These are phyloP conservation scores for Hydrozoanthus gracilis DNA, from an alignment of 92 coral and sea anemone genomes.

Conservation along the genomic window DNA sequence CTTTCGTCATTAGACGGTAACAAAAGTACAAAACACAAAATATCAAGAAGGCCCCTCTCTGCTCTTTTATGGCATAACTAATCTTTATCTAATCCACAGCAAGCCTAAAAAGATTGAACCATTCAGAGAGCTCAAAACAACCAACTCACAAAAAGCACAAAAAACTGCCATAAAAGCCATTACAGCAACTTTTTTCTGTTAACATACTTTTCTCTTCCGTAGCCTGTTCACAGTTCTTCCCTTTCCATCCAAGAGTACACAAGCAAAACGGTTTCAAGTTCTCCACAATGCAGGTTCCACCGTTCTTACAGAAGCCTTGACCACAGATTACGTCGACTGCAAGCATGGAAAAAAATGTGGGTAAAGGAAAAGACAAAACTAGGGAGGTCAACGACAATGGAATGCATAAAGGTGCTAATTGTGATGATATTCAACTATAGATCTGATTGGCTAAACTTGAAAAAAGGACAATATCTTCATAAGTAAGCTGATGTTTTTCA, in stretches of 20 bases:
- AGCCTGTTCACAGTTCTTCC: constrained; percentile 45
- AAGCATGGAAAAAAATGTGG: neutral
- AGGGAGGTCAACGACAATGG: too few relatives aligned
- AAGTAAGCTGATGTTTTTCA: too few relatives aligned
- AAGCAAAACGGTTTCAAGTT: constrained; percentile 68
- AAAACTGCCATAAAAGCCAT: neutral
- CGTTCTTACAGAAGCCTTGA: constrained; percentile 75
- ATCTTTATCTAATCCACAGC: too few relatives aligned
- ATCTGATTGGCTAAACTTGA: too few relatives aligned
- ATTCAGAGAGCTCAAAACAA: neutral
- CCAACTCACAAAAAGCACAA: neutral
- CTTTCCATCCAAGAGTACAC: constrained; percentile 65
- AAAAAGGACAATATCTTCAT: too few relatives aligned
- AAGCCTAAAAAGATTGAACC: too few relatives aligned
- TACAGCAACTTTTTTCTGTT: neutral
- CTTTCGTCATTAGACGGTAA: neutral
- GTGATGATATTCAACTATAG: too few relatives aligned
- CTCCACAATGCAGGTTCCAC: constrained; percentile 79
- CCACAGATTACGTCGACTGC: constrained; percentile 63
- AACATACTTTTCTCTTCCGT: constrained; percentile 1
- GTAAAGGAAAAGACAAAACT: too few relatives aligned
- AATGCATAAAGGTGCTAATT: too few relatives aligned
- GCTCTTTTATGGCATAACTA: neutral
- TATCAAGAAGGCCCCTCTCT: neutral
- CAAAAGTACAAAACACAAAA: neutral